Percentiles rank a stretch among this genome's conserved stretches.
Conservation (phyloP, 2,113 vertebrate species). For the Pungitius pungitius region DNA sequence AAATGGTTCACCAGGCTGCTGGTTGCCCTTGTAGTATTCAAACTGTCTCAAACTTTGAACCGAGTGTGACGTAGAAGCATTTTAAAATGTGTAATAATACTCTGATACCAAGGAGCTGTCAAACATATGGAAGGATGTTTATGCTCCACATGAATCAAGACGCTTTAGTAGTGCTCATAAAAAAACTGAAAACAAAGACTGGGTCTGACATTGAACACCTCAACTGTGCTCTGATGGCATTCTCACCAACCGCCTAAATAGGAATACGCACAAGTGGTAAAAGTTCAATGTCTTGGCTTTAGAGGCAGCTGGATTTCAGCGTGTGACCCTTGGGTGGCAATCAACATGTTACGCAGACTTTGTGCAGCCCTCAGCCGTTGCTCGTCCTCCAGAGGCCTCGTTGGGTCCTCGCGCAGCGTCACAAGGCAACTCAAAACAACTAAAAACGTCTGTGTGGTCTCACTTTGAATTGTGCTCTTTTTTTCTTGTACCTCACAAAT, state of each 20-base stretch:
- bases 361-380: too few species aligned
- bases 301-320: too few species aligned
- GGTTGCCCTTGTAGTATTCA: background rate
- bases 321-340: too few species aligned
- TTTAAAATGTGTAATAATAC: conserved; percentile 54
- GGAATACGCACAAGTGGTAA: too few species aligned
- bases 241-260: background rate
- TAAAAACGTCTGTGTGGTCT: background rate
- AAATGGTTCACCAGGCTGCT: conserved; percentile 49
- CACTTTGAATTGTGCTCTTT: background rate
- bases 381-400: too few species aligned
- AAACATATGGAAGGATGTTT: background rate
- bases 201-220: background rate
- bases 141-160: background rate
- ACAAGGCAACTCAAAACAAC: too few species aligned
- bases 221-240: background rate
- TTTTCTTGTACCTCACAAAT: background rate
- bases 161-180: background rate
- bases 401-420: too few species aligned
- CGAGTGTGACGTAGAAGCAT: background rate
- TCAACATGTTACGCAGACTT: too few species aligned
- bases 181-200: background rate
- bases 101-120: conserved; percentile 4
- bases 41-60: conserved; percentile 45
- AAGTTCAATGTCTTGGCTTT: too few species aligned